Percentiles rank a stretch among this genome's conserved stretches.
Conservation (phyloP, 1,140 invertebrate species). For the Eulimnadia texana region DNA sequence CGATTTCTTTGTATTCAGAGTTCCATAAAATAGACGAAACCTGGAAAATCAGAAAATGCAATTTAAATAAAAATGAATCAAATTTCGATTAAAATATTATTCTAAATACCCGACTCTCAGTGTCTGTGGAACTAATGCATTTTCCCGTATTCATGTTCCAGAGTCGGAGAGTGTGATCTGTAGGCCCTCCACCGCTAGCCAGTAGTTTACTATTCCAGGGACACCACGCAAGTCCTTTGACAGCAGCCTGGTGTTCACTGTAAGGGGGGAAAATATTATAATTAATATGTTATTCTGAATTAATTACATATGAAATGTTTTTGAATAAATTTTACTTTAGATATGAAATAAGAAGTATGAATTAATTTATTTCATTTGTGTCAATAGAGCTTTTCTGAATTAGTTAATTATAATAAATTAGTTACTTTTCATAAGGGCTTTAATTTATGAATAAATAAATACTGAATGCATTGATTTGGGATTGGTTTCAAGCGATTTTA, state of each 20-base stretch:
- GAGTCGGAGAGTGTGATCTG: slow-evolving; percentile 64
- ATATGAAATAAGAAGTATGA: too few relatives aligned
- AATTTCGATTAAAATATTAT: too few relatives aligned
- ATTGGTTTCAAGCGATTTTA: too few relatives aligned
- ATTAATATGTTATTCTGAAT: not conserved
- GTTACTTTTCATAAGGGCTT: too few relatives aligned
- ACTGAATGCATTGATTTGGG: slow-evolving; percentile 14
- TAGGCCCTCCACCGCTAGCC: slow-evolving; percentile 90
- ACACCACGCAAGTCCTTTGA: slow-evolving; percentile 88
- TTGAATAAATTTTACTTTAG: too few relatives aligned
- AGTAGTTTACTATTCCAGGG: slow-evolving; percentile 82
- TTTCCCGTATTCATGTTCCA: slow-evolving; percentile 85
- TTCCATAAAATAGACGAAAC: slow-evolving; percentile 84
- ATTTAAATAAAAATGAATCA: too few relatives aligned
- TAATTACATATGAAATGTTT: too few relatives aligned
- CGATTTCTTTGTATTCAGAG: slow-evolving; percentile 82
- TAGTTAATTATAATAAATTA: too few relatives aligned
- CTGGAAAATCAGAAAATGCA: too few relatives aligned
- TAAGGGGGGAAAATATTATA: slow-evolving; percentile 18
- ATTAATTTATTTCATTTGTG: too few relatives aligned
- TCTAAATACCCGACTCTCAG: slow-evolving; percentile 68
- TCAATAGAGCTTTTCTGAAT: too few relatives aligned
- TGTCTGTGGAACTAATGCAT: slow-evolving; percentile 68
- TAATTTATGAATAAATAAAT: too few relatives aligned
- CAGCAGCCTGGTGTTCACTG: slow-evolving; percentile 65